Conservation (phyloP, 2,113 vertebrate species). For the Embiotoca jacksoni region DNA sequence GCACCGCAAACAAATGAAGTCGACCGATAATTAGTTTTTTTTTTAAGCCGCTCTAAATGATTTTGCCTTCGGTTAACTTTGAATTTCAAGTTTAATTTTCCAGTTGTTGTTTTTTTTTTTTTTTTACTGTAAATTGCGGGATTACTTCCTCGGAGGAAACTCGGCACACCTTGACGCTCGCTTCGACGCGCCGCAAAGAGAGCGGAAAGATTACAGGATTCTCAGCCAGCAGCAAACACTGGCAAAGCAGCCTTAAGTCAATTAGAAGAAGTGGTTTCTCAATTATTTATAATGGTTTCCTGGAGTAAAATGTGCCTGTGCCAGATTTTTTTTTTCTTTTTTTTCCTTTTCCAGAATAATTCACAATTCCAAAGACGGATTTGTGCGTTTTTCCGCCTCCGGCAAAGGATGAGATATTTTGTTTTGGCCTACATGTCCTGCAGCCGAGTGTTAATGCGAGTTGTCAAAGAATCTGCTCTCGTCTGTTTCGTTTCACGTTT, state of each 20-base stretch:
- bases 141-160: neutral
- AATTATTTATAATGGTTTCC: slow-evolving; percentile 46
- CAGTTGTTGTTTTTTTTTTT: neutral
- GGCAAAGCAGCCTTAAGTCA: slow-evolving; percentile 23
- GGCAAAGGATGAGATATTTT: slow-evolving; percentile 30
- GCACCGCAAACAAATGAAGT: neutral
- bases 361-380: slow-evolving; percentile 12
- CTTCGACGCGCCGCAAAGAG: neutral
- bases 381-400: slow-evolving; percentile 20
- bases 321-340: slow-evolving; percentile 31
- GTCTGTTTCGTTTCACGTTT: neutral
- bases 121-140: neutral
- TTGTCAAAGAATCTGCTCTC: neutral
- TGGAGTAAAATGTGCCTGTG: slow-evolving; percentile 36
- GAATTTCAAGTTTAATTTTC: neutral
- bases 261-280: slow-evolving; percentile 29
- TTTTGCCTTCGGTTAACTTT: neutral
- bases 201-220: neutral
- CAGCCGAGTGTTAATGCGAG: slow-evolving; percentile 14
- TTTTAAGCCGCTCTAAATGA: slow-evolving; percentile 20
- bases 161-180: neutral
- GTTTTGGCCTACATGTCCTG: slow-evolving; percentile 27
- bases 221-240: neutral
- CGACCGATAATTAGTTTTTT: neutral
- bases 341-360: slow-evolving; percentile 39